Evolutionary conservation across 2,888 invertebrate species (phyloP).

Genomic region (Polymixis flavicincta): DNA sequence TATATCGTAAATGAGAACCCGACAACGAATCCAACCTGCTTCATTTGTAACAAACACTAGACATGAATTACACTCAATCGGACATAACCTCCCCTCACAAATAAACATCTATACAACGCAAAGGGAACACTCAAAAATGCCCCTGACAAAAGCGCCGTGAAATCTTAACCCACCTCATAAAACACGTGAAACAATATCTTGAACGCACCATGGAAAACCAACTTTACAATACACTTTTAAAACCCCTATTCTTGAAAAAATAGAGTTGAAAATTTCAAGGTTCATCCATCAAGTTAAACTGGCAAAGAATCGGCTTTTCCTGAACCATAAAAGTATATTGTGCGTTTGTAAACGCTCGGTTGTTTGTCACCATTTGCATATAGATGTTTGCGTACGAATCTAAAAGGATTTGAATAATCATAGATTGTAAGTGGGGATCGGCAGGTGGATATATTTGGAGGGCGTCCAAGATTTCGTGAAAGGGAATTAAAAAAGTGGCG

Average conservation of each 20-base stretch:
- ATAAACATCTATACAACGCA: slow-evolving; percentile 75
- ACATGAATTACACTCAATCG: slow-evolving; percentile 79
- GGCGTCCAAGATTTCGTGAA: slow-evolving; percentile 41
- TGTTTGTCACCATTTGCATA: slow-evolving; percentile 90
- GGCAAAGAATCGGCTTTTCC: slow-evolving; percentile 83
- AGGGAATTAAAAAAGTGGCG: slow-evolving; percentile 45
- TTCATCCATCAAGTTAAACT: slow-evolving; percentile 55
- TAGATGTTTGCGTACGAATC: slow-evolving; percentile 78
- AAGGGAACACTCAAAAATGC: slow-evolving; percentile 84
- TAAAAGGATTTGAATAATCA: slow-evolving; percentile 72
- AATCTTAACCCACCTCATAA: slow-evolving; percentile 89
- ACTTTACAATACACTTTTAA: slow-evolving; percentile 11
- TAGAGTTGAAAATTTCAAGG: slow-evolving; percentile 61
- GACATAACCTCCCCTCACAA: slow-evolving; percentile 74
- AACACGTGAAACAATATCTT: slow-evolving; percentile 90
- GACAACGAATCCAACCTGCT: slow-evolving; percentile 24
- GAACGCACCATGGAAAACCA: slow-evolving; percentile 67
- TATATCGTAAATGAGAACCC: background rate
- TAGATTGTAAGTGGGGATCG: slow-evolving; percentile 61
- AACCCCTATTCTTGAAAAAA: slow-evolving; percentile 23
- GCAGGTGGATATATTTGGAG: slow-evolving; percentile 64
- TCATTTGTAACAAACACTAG: slow-evolving; percentile 68
- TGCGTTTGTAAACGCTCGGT: slow-evolving; percentile 88
- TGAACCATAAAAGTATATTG: slow-evolving; percentile 89
- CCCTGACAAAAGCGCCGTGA: slow-evolving; percentile 82